Conservation (phyloP, 2,888 invertebrate genomes). For the Thysanoteuthis rhombus region DNA sequence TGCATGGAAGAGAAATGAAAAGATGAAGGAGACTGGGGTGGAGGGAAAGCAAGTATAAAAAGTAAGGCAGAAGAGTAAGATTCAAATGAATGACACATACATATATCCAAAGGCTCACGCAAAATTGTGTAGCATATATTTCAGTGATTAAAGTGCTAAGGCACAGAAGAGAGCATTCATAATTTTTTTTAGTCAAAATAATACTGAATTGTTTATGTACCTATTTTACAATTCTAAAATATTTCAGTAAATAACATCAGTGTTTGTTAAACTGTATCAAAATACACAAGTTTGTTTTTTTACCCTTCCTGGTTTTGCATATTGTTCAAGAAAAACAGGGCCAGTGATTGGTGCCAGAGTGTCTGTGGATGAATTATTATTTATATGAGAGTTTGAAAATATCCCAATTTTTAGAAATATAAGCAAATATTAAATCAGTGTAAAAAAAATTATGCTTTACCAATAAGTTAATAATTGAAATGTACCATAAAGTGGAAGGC, state of each 20-base stretch:
- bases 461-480: not conserved
- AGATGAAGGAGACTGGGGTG: not conserved
- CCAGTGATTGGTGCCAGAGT: not conserved
- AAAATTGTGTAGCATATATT: not conserved
- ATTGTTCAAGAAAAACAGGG: not conserved
- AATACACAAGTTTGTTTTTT: not conserved
- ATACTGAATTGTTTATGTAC: not conserved
- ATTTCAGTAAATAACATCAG: not conserved
- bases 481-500: too few species aligned
- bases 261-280: not conserved
- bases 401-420: not conserved
- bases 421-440: not conserved
- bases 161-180: not conserved
- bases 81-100: not conserved
- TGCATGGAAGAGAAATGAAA: too few species aligned
- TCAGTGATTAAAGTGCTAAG: not conserved
- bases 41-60: not conserved
- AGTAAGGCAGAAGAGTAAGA: not conserved
- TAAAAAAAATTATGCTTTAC: not conserved
- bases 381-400: not conserved
- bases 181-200: not conserved
- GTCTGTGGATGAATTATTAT: not conserved
- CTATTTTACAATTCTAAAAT: slow-evolving; percentile 12
- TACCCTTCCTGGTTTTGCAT: not conserved
- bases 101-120: not conserved